Conservation (phyloP, 2,888 invertebrate genomes). For the Furcula furcula region DNA sequence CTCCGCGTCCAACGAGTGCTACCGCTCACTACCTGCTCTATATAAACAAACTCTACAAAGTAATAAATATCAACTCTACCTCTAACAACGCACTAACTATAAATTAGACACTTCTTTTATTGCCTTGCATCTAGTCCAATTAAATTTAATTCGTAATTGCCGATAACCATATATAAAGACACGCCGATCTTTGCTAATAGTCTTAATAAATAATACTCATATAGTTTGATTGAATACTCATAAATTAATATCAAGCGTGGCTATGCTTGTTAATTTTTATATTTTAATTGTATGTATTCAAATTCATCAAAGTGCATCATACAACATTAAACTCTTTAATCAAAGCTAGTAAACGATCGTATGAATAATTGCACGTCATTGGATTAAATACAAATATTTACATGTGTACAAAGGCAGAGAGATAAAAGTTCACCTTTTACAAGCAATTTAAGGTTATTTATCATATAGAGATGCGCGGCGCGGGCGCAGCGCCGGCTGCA, state of each 20-base stretch:
- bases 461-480: conserved; percentile 51
- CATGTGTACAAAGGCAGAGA: conserved; percentile 63
- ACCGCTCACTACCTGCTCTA: conserved; percentile 30
- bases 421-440: conserved; percentile 75
- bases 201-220: conserved; percentile 18
- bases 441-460: conserved; percentile 78
- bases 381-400: conserved; percentile 73
- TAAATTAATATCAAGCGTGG: conserved; percentile 15
- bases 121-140: conserved; percentile 49
- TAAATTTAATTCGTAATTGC: conserved; percentile 66
- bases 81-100: conserved; percentile 58
- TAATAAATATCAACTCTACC: conserved; percentile 60
- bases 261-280: conserved; percentile 1
- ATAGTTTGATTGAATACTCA: conserved; percentile 19
- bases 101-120: conserved; percentile 66
- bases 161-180: conserved; percentile 49
- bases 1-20: conserved; percentile 9
- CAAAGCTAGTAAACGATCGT: conserved; percentile 39
- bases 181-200: conserved; percentile 32
- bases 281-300: not conserved
- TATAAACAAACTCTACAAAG: conserved; percentile 52
- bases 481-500: conserved; percentile 47
- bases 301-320: conserved; percentile 13
- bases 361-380: conserved; percentile 56
- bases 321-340: conserved; percentile 30